Base-by-base conservation (phyloP, 2,113 vertebrate genomes). In the Bubo scandiacus region DNA sequence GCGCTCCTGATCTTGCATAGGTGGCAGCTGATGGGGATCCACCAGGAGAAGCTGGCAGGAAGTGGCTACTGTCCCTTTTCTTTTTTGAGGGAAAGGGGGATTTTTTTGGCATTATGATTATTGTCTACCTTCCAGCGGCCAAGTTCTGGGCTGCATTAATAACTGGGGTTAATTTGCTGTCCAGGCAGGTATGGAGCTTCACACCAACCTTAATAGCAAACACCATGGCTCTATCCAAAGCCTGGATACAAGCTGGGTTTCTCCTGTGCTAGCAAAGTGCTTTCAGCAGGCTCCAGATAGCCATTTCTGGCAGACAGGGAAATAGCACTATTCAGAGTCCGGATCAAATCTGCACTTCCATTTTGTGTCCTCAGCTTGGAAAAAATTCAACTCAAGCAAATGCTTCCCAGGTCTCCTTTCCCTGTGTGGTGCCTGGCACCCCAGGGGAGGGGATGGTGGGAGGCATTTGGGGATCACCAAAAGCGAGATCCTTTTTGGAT, bases 61-160 rank as follows among this genome's bases (percentile, higher is more conserved):
- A 72, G 59, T 72, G 62, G 74, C 43, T 94, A 72, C 81, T 72
- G 43, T 75, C 71, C 84, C 85, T 88, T 94, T 93, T 86, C 29
- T 61, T 88, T 72, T 55, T 36, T 66, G 62, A 86, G 38, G 45
- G 58, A 84, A 20, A 63, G n/a, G 73, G 81, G 51, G 40, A 81
- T 73, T 54, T 89, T 87, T 88, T 84, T 40, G 58, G 52, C 79
- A 90, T 93, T 97, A 47, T 38, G 61, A 91, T 78, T 84, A 79
- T 74, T 78, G 55, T 70, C 63, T 32, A 84, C 40, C 61, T 88
- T 65, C 66, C 74, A 77, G 70, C 77, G 89, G 73, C 73, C 81
- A 88, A 81, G 67, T 83, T 82, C 34, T 61, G 73, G 63, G 32
- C 47, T 81, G 66, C 85, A 85, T 90, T 89, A 75, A 71, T 86